Evolutionary conservation across 2,888 invertebrate genomes (phyloP).

Genomic region (Dynastes maya): DNA sequence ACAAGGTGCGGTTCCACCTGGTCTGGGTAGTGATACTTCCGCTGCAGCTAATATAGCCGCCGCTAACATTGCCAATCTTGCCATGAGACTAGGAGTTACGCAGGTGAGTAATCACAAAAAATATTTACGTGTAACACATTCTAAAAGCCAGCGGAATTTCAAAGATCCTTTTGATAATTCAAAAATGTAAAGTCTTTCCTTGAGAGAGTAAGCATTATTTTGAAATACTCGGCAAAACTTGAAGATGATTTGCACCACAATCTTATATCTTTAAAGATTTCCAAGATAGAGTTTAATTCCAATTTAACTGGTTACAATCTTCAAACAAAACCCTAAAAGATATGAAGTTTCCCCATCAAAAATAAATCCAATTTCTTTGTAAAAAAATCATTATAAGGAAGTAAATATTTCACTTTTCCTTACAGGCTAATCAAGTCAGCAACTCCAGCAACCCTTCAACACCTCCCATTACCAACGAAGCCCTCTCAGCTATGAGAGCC

Average conservation of each 20-base stretch:
- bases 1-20: slow-evolving; percentile 76
- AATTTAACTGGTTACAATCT: too few relatives aligned
- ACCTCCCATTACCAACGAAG: slow-evolving; percentile 70
- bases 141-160: too few relatives aligned
- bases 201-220: too few relatives aligned
- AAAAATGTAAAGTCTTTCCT: too few relatives aligned
- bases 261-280: background rate
- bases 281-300: background rate
- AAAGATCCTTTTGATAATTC: too few relatives aligned
- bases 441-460: slow-evolving; percentile 70
- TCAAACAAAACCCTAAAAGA: background rate
- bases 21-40: slow-evolving; percentile 72
- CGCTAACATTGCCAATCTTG: slow-evolving; percentile 81
- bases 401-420: slow-evolving; percentile 14
- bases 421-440: slow-evolving; percentile 69
- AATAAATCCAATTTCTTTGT: background rate
- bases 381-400: background rate
- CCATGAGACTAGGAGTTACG: slow-evolving; percentile 78
- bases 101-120: slow-evolving; percentile 61
- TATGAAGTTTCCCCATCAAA: background rate
- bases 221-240: background rate
- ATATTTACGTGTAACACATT: too few relatives aligned
- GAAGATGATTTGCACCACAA: background rate
- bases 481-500: slow-evolving; percentile 74
- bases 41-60: slow-evolving; percentile 79